Base-by-base conservation (phyloP, 1,140 invertebrate species). In the Diorhabda sublineata region DNA sequence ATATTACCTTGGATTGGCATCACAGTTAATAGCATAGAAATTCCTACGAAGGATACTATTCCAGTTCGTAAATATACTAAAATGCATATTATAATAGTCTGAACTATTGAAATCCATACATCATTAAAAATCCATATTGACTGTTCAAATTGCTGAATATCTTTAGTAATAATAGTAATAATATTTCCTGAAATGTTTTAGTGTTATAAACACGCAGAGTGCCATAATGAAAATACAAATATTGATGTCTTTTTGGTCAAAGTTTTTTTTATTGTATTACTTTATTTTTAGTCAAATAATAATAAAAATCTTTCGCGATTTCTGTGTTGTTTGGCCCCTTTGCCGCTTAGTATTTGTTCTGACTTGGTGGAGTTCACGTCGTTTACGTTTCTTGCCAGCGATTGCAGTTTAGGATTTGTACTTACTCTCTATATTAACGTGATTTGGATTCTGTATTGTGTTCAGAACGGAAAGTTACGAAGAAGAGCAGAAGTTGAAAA, bases 81-180 rank as follows among this genome's bases (percentile, higher is more conserved):
- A 76, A 88, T 90, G 2, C 90, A 87, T 58, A 92, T 85, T 69
- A 92, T 85, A 56, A 90, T 81, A 9, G 91, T 90, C 77, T 95
- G 90, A 8, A 95, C 73, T 0, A 94, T 92, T 1, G 92, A 94
- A 58, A 93, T 85, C 90, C 90, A 92, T 67, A 93, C 82, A 77
- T 90, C 91, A 78, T 92, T 91, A 43, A 91, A 79, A 74, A 91
- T 88, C 67, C 87, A 84, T 8, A 90, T 82, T 1, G 87, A 86
- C 52, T 85, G 83, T 78, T 93, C 91, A 75, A 93, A 87, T 43
- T 88, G 84, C 60, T 87, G 88, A 62, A 92, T 89, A 80, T 98
- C 95, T 81, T 96, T 98, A 9, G 94, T 95, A 71, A 98, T 84
- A 3, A 98, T 84, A 82, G 97, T 98, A 7, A 97, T 91, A 78